Base-by-base conservation (phyloP, 1,140 invertebrate genomes). In the Lepidurus apus region DNA sequence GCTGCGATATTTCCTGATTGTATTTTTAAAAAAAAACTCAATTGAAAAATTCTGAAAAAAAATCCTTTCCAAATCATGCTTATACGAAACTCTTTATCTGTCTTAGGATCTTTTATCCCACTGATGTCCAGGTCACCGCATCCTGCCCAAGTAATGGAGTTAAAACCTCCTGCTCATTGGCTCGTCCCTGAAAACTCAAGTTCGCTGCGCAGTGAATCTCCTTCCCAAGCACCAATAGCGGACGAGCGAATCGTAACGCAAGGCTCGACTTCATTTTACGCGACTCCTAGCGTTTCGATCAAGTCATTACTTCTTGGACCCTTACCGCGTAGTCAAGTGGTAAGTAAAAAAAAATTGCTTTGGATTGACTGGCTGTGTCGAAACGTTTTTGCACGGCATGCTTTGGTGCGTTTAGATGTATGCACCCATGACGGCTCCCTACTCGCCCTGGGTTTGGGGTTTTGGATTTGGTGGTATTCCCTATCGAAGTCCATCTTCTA, bases 1-100 rank as follows among this genome's bases (percentile, higher is more conserved):
- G 80, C 85, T 89, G 53, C 85, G 84, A 76, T 87, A 91, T 47
- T 87, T 85, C 45, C 82, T 91, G 42, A 90, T 88, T 0, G 83
- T 86, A 34, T 3, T 34, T 34, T 34, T 4, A 34, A 34, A 34
- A 34, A 26, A 26, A 34, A 34, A 4, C 34, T 34, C 34, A 34
- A 34, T 4, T 34, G 1, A 4, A 34, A 34, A 34, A 34, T 34
- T 34, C 4, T 34, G 34, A 34, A 34, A 4, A 34, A 34, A 4
- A 34, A 34, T 34, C 34, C 34, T 34, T 34, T 34, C 34, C 9
- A 7, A 65, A 65, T 65, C 17, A 7, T 65, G 21, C 73, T 85
- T 85, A 74, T 86, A 88, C 79, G 86, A 88, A 47, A 80, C 90
- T 17, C 85, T 86, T 43, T 87, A 90, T 34, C 3, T 34, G 34